phyloP scores from a whole-genome alignment of 1,140 invertebrate species.

The Amyelois transitella region DNA sequence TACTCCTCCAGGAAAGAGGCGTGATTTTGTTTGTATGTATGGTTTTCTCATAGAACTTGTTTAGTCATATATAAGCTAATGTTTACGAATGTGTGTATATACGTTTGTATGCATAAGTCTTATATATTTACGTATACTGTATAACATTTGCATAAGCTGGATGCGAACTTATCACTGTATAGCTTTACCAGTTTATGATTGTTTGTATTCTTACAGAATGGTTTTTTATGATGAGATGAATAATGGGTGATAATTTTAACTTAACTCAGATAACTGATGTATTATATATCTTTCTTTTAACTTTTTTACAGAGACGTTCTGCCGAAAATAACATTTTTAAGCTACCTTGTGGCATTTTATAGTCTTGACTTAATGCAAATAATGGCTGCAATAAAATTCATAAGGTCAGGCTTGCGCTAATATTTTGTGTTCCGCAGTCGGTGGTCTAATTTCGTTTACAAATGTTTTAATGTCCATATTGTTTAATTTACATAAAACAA shows the following conservation, averaged over 20 bases:
- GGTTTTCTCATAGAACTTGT: background rate
- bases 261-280: no score
- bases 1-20: no score
- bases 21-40: no score
- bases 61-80: background rate
- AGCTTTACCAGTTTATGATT: no score
- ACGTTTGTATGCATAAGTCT: background rate
- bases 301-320: no score
- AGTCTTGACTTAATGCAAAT: constrained; percentile 6
- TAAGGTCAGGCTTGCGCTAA: constrained; percentile 16
- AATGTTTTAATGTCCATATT: background rate
- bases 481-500: no score
- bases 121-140: background rate
- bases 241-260: no score
- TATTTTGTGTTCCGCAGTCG: constrained; percentile 11
- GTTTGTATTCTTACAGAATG: no score
- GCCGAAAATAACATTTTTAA: no score
- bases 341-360: no score
- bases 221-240: no score
- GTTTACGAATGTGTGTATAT: background rate
- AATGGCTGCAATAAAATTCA: constrained; percentile 13
- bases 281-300: no score
- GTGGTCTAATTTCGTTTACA: constrained; percentile 8
- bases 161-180: background rate
- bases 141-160: background rate